Conservation (phyloP, 2,888 invertebrate genomes). For the Synergus japonicus region DNA sequence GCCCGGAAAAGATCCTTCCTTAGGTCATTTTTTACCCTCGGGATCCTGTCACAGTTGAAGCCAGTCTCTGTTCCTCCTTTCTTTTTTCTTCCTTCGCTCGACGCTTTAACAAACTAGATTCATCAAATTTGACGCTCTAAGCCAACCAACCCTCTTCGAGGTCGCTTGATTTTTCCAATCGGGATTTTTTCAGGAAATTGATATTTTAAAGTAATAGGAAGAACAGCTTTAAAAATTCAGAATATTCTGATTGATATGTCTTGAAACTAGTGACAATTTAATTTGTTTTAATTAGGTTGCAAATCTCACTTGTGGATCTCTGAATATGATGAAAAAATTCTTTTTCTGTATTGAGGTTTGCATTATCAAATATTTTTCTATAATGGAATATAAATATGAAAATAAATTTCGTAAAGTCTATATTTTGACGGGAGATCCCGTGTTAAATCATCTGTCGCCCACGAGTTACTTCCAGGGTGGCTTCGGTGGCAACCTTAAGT, state of each 20-base stretch:
- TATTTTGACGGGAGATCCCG: slow-evolving; percentile 68
- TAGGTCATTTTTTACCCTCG: slow-evolving; percentile 59
- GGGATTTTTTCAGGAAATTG: not conserved
- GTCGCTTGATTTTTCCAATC: slow-evolving; percentile 36
- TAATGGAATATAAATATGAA: slow-evolving; percentile 43
- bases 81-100: slow-evolving; percentile 26
- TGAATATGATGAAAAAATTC: not conserved
- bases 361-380: not conserved
- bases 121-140: slow-evolving; percentile 59
- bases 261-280: too few relatives aligned
- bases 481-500: slow-evolving; percentile 64
- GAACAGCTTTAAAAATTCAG: not conserved
- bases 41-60: slow-evolving; percentile 42
- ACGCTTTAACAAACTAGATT: slow-evolving; percentile 61
- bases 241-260: not conserved
- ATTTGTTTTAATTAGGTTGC: not conserved
- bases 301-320: not conserved
- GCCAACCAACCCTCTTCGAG: slow-evolving; percentile 5
- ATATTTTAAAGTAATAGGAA: not conserved
- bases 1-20: slow-evolving; percentile 56
- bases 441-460: slow-evolving; percentile 71
- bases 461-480: slow-evolving; percentile 55
- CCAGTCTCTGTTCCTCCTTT: slow-evolving; percentile 9
- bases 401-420: slow-evolving; percentile 48
- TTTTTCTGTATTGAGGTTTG: not conserved